Evolutionary conservation across 2,888 invertebrate species (phyloP).

Genomic region (Miltochrista miniata): DNA sequence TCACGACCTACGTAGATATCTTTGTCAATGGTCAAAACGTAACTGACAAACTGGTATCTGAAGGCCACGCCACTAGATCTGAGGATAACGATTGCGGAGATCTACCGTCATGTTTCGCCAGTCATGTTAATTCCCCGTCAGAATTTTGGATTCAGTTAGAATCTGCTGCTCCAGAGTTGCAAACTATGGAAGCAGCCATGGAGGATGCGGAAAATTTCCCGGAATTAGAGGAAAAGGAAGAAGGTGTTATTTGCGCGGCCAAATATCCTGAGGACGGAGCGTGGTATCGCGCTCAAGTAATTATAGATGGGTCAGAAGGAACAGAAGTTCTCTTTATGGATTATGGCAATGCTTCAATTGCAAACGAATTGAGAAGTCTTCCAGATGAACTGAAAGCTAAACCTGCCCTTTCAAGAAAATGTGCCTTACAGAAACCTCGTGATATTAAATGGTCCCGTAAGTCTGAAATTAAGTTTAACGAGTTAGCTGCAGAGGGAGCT

Average conservation of each 20-base stretch:
- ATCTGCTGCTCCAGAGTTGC: constrained; percentile 80
- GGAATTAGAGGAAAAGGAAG: constrained; percentile 67
- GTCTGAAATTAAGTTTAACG: constrained; percentile 86
- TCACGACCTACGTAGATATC: constrained; percentile 86
- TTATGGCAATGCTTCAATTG: constrained; percentile 86
- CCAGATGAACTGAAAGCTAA: constrained; percentile 84
- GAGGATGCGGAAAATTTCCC: constrained; percentile 81
- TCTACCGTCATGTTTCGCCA: constrained; percentile 86
- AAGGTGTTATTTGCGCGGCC: constrained; percentile 85
- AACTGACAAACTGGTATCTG: constrained; percentile 83
- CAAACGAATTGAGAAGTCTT: constrained; percentile 82
- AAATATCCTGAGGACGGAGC: constrained; percentile 85
- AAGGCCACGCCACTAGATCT: constrained; percentile 82
- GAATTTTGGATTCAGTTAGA: constrained; percentile 93
- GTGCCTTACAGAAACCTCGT: constrained; percentile 84
- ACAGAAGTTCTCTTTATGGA: constrained; percentile 87
- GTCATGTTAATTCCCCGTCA: constrained; percentile 88
- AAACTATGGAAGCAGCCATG: constrained; percentile 84
- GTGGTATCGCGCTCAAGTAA: constrained; percentile 87
- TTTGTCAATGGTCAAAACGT: constrained; percentile 84
- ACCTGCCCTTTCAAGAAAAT: constrained; percentile 85
- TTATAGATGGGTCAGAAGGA: constrained; percentile 81
- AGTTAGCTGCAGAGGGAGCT: constrained; percentile 87
- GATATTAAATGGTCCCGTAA: constrained; percentile 86
- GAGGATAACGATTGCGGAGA: constrained; percentile 80